These are phyloP conservation scores for Oedothorax gibbosus DNA, from an alignment of 1,140 invertebrate genomes.

Conservation along the genomic window DNA sequence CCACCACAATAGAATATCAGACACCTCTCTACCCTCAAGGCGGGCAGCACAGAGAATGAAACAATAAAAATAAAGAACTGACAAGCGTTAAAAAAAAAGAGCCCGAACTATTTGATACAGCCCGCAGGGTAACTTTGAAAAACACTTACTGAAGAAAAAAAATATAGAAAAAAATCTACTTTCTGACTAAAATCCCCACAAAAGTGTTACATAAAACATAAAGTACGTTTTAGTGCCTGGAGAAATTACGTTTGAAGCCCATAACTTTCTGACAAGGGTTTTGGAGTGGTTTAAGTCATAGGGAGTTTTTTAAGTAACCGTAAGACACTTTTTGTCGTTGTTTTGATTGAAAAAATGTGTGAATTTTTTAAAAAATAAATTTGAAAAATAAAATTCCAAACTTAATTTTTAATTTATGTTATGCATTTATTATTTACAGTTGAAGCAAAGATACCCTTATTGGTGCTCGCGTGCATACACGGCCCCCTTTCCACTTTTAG, in stretches of 20 bases:
- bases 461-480: too few relatives aligned
- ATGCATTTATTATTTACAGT: too few relatives aligned
- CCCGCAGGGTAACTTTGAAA: conserved; percentile 40
- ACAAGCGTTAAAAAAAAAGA: conserved; percentile 21
- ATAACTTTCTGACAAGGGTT: conserved; percentile 34
- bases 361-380: too few relatives aligned
- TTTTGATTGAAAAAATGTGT: too few relatives aligned
- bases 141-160: conserved; percentile 42
- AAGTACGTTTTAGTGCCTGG: conserved; percentile 44
- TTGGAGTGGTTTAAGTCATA: conserved; percentile 31
- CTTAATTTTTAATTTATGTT: too few relatives aligned
- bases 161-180: neutral
- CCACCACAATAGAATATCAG: neutral
- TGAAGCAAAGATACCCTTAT: too few relatives aligned
- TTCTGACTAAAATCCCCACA: conserved; percentile 30
- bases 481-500: too few relatives aligned
- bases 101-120: conserved; percentile 5
- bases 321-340: too few relatives aligned
- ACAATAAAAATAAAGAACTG: conserved; percentile 22
- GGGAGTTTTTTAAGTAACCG: neutral
- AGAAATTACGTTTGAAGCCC: conserved; percentile 49
- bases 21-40: neutral
- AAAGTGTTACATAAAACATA: conserved; percentile 58
- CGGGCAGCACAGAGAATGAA: neutral
- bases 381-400: too few relatives aligned